Conservation (phyloP, 2,113 vertebrate genomes). For the Mugil cephalus region DNA sequence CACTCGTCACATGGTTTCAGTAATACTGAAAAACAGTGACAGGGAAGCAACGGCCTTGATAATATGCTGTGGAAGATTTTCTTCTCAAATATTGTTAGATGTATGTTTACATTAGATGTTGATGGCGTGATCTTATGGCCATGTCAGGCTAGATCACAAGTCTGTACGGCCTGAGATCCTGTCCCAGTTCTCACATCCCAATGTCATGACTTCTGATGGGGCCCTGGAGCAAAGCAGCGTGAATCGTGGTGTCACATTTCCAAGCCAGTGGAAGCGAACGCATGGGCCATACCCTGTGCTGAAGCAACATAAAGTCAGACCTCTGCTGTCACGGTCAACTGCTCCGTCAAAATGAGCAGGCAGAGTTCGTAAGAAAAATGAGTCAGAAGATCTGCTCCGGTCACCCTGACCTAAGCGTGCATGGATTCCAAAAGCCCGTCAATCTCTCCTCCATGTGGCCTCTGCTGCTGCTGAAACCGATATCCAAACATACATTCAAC, state of each 20-base stretch:
- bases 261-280: conserved; percentile 14
- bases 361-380: conserved; percentile 12
- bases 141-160: conserved; percentile 17
- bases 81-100: background rate
- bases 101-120: background rate
- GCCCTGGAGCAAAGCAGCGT: conserved; percentile 29
- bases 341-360: conserved; percentile 38
- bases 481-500: background rate
- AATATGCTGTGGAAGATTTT: background rate
- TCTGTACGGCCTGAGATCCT: conserved; percentile 28
- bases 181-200: conserved; percentile 24
- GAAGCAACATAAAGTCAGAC: conserved; percentile 23
- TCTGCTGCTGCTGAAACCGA: background rate
- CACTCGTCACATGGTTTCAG: conserved; percentile 24
- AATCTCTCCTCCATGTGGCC: background rate
- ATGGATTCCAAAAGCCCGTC: background rate
- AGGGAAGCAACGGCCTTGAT: background rate
- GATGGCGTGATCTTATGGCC: conserved; percentile 1
- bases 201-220: conserved; percentile 46
- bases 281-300: conserved; percentile 8
- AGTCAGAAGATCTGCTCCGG: conserved; percentile 19
- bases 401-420: conserved; percentile 9
- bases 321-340: conserved; percentile 29
- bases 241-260: conserved; percentile 51
- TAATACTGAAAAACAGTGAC: background rate